Evolutionary conservation across 2,113 vertebrate species (phyloP).

Genomic region (Seriola rivoliana): DNA sequence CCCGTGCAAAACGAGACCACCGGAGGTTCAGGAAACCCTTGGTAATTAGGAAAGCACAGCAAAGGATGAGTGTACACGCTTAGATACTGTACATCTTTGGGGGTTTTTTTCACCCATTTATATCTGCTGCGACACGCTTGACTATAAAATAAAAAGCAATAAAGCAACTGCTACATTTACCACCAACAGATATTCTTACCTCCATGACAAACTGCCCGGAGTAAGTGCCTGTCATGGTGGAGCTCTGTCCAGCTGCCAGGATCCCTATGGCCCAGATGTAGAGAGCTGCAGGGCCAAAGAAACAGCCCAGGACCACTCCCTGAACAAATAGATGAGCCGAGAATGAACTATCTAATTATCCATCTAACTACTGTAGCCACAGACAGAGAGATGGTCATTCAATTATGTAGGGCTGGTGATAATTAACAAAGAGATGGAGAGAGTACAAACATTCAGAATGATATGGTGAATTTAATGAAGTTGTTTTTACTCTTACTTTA

Average conservation of each 20-base stretch:
- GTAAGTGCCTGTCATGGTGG: slow-evolving; percentile 98
- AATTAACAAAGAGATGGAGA: neutral
- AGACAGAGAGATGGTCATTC: neutral
- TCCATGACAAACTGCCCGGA: slow-evolving; percentile 99
- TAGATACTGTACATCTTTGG: neutral
- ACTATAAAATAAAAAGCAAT: neutral
- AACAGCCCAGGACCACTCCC: slow-evolving; percentile 94
- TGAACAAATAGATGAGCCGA: slow-evolving; percentile 55
- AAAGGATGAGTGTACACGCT: neutral
- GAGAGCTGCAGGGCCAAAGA: slow-evolving; percentile 93
- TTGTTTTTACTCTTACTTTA: neutral
- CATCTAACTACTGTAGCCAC: neutral
- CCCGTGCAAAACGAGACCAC: slow-evolving; percentile 95
- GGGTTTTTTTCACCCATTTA: neutral
- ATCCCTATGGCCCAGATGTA: slow-evolving; percentile 98
- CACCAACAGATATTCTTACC: slow-evolving; percentile 76
- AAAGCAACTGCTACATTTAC: neutral
- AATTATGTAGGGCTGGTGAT: neutral
- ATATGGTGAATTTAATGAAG: neutral
- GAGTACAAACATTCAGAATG: neutral
- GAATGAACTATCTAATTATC: neutral
- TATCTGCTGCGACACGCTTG: neutral
- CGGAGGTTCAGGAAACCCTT: slow-evolving; percentile 95
- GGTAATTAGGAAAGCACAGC: neutral
- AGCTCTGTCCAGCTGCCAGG: slow-evolving; percentile 97